phyloP scores from a whole-genome alignment of 2,113 vertebrate species.

The Plecotus auritus region DNA sequence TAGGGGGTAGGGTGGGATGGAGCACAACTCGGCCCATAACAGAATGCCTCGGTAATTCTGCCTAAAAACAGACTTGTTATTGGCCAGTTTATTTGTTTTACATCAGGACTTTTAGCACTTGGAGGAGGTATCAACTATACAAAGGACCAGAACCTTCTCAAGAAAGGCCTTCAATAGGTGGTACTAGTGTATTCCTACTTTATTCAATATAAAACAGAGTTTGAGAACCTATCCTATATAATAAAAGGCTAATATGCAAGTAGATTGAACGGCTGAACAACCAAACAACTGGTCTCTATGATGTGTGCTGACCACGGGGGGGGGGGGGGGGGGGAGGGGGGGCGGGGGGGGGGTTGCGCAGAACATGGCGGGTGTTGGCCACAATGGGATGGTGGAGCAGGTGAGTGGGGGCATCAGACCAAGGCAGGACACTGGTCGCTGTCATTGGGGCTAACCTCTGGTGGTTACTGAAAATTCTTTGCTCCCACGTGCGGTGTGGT shows the following conservation, averaged over 20 bases:
- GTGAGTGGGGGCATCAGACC: too few species aligned
- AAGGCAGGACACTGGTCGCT: too few species aligned
- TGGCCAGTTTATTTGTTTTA: not conserved
- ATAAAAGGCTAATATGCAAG: too few species aligned
- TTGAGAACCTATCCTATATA: not conserved
- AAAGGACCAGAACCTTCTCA: not conserved
- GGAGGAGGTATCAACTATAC: not conserved
- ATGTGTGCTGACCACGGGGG: too few species aligned
- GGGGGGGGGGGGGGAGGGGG: accelerated
- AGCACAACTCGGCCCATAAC: too few species aligned
- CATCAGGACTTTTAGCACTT: not conserved
- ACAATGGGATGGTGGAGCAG: too few species aligned
- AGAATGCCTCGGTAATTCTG: not conserved
- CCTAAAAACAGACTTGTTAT: not conserved
- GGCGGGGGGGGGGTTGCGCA: accelerated
- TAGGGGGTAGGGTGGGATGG: not conserved
- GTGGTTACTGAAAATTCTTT: too few species aligned
- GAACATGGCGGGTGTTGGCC: too few species aligned
- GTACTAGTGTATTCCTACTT: not conserved
- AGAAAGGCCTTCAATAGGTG: not conserved
- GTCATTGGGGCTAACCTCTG: too few species aligned
- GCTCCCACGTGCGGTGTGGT: too few species aligned
- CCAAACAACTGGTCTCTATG: too few species aligned
- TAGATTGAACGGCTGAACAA: too few species aligned
- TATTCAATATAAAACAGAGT: not conserved